A percentile compares a stretch with the other conserved stretches of the same genome.
phyloP scores from a whole-genome alignment of 2,113 vertebrate species.

The Siniperca chuatsi region DNA sequence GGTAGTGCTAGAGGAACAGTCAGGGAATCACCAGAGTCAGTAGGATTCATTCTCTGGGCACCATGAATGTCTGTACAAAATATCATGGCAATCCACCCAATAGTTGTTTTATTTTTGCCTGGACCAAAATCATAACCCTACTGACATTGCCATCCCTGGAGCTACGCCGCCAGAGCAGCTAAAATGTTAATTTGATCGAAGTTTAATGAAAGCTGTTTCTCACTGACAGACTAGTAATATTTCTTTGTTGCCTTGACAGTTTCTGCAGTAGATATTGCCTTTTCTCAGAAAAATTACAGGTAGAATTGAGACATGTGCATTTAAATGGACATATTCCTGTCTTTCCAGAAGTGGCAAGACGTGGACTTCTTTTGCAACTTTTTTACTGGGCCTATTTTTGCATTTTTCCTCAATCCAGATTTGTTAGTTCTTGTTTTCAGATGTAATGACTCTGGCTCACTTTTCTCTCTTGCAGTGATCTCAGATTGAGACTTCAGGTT shows the following conservation, averaged over 20 bases:
- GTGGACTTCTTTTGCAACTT: neutral
- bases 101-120: neutral
- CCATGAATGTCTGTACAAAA: neutral
- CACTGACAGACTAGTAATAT: neutral
- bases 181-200: neutral
- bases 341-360: neutral
- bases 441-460: neutral
- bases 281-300: neutral
- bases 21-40: neutral
- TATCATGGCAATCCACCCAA: neutral
- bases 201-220: neutral
- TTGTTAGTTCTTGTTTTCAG: conserved; percentile 23
- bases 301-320: conserved; percentile 2
- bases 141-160: neutral
- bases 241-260: neutral
- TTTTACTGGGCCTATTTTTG: conserved; percentile 1
- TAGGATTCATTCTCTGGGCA: neutral
- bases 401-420: neutral
- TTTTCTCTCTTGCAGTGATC: neutral
- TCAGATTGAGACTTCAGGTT: conserved; percentile 22
- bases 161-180: no score
- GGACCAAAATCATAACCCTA: neutral
- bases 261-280: neutral
- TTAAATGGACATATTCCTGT: neutral
- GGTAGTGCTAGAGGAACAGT: neutral